Evolutionary conservation across 2,888 invertebrate species (phyloP), one percentile per base, ranked within the genome.

Genomic region (Caenorhabditis panamensis): DNA sequence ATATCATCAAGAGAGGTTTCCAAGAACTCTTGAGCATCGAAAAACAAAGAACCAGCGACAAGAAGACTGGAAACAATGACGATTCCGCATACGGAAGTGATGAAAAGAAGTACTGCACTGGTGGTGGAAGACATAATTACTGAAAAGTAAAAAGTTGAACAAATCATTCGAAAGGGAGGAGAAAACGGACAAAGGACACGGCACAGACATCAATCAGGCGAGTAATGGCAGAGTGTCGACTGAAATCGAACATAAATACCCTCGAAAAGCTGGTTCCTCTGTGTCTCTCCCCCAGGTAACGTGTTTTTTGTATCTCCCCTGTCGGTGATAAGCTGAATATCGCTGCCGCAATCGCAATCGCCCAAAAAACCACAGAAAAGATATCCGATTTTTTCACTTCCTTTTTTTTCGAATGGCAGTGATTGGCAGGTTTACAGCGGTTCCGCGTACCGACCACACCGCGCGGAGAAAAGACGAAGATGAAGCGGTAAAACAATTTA

Each of bases 191-290:
- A 41, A 59, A 61, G 22, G 53, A 47, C 24, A 28, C 28, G 41
- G 9, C 31, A 61, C 18, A 59, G 24, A 49, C 37, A 69, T 56
- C 63, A 56, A 72, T 63, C 63, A 53, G 49, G 18, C 67, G 41
- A 18, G 13, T 18, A 54, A 28, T 63, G 63, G 49, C 63, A 37
- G 63, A 41, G 61, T 51, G 13, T 51, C 26, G 22, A 20, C 44
- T 44, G 28, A 53, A 41, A 41, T 47, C 56, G 56, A 63, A 71
- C 73, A 73, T 73, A 73, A 73, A 73, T 73, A 73, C 73, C 73
- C 73, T 73, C 58, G 73, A 73, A 64, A 73, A 73, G 64, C 73
- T 26, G 66, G 64, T 66, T 73, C 56, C n/a, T 26, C 16, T n/a
- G 22, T 8, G 6, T 41, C 20, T 36, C 63, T 47, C 56, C 47